phyloP scores from a whole-genome alignment of 30 jellyfish, hydroid and myxozoan species.

The Aurelia aurita region DNA sequence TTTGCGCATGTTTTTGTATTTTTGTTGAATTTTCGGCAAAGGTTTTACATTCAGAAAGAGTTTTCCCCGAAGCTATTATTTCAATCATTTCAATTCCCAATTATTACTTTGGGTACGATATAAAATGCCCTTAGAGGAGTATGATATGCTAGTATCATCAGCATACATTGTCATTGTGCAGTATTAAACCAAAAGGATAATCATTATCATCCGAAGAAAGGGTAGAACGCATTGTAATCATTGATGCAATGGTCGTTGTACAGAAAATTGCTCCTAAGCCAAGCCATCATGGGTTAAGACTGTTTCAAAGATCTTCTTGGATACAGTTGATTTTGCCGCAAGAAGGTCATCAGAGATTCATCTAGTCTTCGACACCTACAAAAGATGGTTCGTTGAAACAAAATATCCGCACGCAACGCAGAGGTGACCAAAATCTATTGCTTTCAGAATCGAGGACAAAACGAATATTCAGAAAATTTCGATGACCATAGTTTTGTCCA shows the following conservation, averaged over 20 bases:
- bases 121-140: no score
- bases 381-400: not conserved
- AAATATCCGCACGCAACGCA: not conserved
- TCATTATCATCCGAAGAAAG: no score
- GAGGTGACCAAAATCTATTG: not conserved
- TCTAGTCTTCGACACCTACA: not conserved
- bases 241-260: constrained; percentile 45
- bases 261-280: constrained; percentile 57
- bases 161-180: no score
- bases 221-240: constrained; percentile 39
- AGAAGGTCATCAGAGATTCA: constrained; percentile 36
- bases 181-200: no score
- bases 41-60: no score
- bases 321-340: constrained; percentile 31
- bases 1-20: no score
- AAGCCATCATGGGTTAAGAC: constrained; percentile 61
- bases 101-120: no score
- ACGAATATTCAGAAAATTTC: constrained; percentile 37
- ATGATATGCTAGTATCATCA: no score
- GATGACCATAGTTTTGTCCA: constrained; percentile 51
- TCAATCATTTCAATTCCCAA: no score
- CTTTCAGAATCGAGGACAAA: not conserved
- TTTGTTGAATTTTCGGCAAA: no score
- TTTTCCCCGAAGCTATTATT: no score
- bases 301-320: constrained; percentile 39